These are phyloP conservation scores for Chionoecetes opilio DNA, from an alignment of 1,140 invertebrate species.

Conservation along the genomic window DNA sequence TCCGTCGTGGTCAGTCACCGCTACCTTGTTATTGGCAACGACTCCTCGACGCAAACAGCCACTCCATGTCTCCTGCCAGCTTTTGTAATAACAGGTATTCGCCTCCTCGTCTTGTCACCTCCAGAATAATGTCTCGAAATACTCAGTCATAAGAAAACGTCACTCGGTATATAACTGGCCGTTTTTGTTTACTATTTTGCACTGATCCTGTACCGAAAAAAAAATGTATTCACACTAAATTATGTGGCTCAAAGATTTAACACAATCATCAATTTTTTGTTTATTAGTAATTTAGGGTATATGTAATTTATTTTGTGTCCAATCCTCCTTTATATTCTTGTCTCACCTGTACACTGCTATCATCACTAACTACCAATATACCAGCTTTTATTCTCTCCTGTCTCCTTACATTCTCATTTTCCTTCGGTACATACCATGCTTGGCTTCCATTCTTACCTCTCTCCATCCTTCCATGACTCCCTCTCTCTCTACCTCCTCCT, in stretches of 20 bases:
- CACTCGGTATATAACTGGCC: too few species aligned
- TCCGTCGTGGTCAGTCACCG: slow-evolving; percentile 2
- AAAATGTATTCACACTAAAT: too few species aligned
- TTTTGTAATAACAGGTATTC: not conserved
- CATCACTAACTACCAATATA: not conserved
- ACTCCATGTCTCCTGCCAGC: not conserved
- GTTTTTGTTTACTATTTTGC: too few species aligned
- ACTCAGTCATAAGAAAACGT: too few species aligned
- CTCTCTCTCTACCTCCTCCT: not conserved
- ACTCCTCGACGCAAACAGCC: not conserved
- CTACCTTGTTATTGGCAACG: not conserved
- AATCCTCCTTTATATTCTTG: not conserved
- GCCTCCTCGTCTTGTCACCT: not conserved
- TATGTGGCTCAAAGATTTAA: not conserved
- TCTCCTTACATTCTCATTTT: not conserved
- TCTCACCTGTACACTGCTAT: not conserved
- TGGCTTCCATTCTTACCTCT: not conserved
- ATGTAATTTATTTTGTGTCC: not conserved
- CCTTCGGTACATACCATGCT: not conserved
- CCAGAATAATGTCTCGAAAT: too few species aligned
- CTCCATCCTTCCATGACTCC: too few species aligned
- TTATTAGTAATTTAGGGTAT: not conserved
- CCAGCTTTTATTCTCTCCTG: not conserved
- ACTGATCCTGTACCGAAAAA: too few species aligned
- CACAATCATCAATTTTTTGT: not conserved